Evolutionary conservation across 2,113 vertebrate species (phyloP).

Genomic region (Sander lucioperca): DNA sequence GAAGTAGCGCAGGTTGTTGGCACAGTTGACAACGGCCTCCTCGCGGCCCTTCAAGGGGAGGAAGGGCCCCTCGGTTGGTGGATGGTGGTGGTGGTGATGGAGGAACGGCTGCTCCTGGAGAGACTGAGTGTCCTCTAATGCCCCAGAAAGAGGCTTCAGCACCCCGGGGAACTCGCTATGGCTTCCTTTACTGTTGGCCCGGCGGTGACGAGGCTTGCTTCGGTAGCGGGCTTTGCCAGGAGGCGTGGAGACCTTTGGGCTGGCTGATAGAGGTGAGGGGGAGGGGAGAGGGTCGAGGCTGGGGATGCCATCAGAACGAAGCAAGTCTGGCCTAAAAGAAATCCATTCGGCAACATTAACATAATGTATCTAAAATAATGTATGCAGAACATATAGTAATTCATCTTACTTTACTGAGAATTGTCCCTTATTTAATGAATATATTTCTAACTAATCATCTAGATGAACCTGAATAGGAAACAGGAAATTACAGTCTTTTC

Average conservation of each 20-base stretch:
- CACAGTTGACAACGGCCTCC: slow-evolving; percentile 92
- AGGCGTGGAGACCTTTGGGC: slow-evolving; percentile 92
- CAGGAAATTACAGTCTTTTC: background rate
- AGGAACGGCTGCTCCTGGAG: slow-evolving; percentile 76
- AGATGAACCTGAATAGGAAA: background rate
- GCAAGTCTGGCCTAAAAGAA: slow-evolving; percentile 90
- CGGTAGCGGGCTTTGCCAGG: slow-evolving; percentile 93
- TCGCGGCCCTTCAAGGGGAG: slow-evolving; percentile 84
- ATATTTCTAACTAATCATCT: background rate
- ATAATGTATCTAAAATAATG: background rate
- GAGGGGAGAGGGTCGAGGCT: slow-evolving; percentile 87
- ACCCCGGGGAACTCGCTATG: slow-evolving; percentile 90
- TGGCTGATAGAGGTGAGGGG: slow-evolving; percentile 91
- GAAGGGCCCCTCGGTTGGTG: slow-evolving; percentile 64
- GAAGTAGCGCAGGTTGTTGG: slow-evolving; percentile 96
- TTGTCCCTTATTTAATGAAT: background rate
- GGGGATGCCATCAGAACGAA: slow-evolving; percentile 94
- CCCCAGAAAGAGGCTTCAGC: slow-evolving; percentile 84
- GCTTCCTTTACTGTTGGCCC: slow-evolving; percentile 96
- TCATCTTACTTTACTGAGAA: background rate
- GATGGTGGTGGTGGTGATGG: slow-evolving; percentile 78
- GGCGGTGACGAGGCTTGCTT: slow-evolving; percentile 95
- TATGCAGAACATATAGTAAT: background rate
- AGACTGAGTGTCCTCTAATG: slow-evolving; percentile 80
- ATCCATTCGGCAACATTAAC: background rate